phyloP scores from a whole-genome alignment of 2,113 vertebrate species.

The Stigmatopora argus region DNA sequence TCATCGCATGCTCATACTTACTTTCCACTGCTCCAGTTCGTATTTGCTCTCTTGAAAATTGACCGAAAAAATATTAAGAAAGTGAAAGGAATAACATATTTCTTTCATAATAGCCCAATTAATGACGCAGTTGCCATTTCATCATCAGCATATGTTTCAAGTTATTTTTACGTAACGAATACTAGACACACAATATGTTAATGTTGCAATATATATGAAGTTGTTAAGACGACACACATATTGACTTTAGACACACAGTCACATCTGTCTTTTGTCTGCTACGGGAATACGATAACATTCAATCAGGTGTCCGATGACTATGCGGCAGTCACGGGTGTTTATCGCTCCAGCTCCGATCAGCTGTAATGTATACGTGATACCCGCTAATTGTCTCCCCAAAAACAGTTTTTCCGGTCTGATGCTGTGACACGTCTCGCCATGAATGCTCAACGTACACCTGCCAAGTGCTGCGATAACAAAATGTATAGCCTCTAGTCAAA shows the following conservation, averaged over 20 bases:
- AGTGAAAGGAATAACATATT: not conserved
- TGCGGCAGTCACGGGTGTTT: not conserved
- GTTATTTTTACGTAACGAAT: not conserved
- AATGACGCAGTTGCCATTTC: no score
- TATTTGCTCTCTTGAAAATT: not conserved
- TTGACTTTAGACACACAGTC: not conserved
- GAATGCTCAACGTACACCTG: not conserved
- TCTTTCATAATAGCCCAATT: no score
- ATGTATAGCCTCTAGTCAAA: not conserved
- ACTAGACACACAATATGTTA: not conserved
- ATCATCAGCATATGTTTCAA: no score
- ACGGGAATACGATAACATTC: not conserved
- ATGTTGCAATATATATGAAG: not conserved
- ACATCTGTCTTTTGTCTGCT: not conserved
- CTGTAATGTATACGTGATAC: not conserved
- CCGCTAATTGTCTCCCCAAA: not conserved
- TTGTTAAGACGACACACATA: not conserved
- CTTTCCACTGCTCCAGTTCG: not conserved
- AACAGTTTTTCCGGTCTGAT: not conserved
- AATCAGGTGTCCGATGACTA: not conserved
- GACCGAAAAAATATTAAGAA: not conserved
- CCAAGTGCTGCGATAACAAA: not conserved
- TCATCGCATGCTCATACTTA: conserved; percentile 28
- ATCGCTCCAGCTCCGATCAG: not conserved
- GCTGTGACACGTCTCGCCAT: conserved; percentile 1